Conservation (phyloP, 2,888 invertebrate genomes). For the Latrodectus hesperus region DNA sequence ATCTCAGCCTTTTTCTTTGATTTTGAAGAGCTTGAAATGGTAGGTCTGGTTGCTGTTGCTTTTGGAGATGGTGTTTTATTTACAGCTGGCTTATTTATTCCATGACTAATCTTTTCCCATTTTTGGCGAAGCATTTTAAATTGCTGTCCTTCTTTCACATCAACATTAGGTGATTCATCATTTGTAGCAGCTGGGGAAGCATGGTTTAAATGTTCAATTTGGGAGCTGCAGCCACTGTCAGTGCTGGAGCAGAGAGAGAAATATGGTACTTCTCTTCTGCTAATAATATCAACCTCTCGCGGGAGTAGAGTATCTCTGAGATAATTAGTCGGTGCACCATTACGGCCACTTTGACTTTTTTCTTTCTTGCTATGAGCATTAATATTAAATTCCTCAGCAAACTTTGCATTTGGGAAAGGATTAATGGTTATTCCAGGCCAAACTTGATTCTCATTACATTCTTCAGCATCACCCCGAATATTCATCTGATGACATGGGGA, state of each 20-base stretch:
- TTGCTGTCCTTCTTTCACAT: slow-evolving; percentile 78
- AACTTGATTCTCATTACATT: slow-evolving; percentile 30
- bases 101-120: slow-evolving; percentile 83
- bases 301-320: slow-evolving; percentile 39
- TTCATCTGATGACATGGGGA: slow-evolving; percentile 52
- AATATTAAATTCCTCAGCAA: slow-evolving; percentile 58
- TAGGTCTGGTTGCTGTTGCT: slow-evolving; percentile 36
- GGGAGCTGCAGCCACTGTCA: slow-evolving; percentile 66
- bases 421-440: slow-evolving; percentile 68
- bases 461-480: slow-evolving; percentile 40
- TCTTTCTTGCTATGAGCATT: slow-evolving; percentile 38
- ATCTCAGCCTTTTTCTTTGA: slow-evolving; percentile 49
- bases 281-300: slow-evolving; percentile 21
- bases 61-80: slow-evolving; percentile 20
- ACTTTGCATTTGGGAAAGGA: slow-evolving; percentile 64
- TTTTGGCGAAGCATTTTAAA: slow-evolving; percentile 85
- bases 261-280: slow-evolving; percentile 29
- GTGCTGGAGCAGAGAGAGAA: slow-evolving; percentile 64
- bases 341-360: slow-evolving; percentile 25
- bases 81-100: slow-evolving; percentile 41
- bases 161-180: slow-evolving; percentile 50
- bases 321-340: slow-evolving; percentile 6
- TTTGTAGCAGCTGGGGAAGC: slow-evolving; percentile 12
- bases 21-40: slow-evolving; percentile 55
- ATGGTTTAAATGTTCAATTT: slow-evolving; percentile 42